A percentile compares a stretch with the other conserved stretches of the same genome.
Evolutionary conservation across 2,888 invertebrate genomes (phyloP).

Genomic region (Sinelater perroti): DNA sequence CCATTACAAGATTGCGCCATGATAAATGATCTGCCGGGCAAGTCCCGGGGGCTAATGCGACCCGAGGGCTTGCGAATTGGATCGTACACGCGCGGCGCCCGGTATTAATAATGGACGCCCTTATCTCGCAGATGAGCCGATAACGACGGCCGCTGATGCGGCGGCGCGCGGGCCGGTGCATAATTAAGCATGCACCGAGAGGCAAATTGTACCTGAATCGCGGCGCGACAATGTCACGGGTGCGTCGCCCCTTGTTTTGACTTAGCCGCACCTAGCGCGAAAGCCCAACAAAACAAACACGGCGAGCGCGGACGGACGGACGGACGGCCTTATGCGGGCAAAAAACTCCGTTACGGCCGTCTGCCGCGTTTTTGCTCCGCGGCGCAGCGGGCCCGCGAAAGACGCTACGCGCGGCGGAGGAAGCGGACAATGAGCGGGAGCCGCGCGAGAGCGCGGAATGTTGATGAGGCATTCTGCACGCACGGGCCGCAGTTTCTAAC

Average conservation of each 20-base stretch:
- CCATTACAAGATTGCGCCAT: too few relatives aligned
- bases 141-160: too few relatives aligned
- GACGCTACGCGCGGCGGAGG: slow-evolving; percentile 11
- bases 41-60: too few relatives aligned
- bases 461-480: not conserved
- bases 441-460: slow-evolving; percentile 6
- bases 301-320: too few relatives aligned
- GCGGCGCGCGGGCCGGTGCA: too few relatives aligned
- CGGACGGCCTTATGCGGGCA: slow-evolving; percentile 12
- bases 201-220: slow-evolving; percentile 43
- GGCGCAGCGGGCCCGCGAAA: too few relatives aligned
- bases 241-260: slow-evolving; percentile 45
- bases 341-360: slow-evolving; percentile 36
- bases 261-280: slow-evolving; percentile 28
- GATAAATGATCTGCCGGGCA: too few relatives aligned
- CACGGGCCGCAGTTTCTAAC: not conserved
- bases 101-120: too few relatives aligned
- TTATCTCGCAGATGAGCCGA: too few relatives aligned
- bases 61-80: too few relatives aligned
- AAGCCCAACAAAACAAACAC: slow-evolving; percentile 26
- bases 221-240: slow-evolving; percentile 50
- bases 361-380: slow-evolving; percentile 23
- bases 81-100: too few relatives aligned
- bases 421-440: slow-evolving; percentile 6
- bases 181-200: not conserved